These are phyloP conservation scores for Vireo griseus DNA, from an alignment of 2,797 vertebrate species.

Conservation along the genomic window DNA sequence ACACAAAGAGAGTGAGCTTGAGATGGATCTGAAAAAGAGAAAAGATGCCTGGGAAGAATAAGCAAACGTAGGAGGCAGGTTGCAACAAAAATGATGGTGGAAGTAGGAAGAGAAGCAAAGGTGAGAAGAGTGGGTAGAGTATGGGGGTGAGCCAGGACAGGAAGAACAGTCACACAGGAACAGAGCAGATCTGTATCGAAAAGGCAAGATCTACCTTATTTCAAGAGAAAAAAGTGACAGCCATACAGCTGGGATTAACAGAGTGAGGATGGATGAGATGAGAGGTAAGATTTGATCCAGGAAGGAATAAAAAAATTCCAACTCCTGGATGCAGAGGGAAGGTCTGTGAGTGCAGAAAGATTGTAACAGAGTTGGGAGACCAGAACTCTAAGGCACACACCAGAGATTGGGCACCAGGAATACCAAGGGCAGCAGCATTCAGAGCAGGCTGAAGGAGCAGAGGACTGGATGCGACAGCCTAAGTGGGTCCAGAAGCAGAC, in stretches of 20 bases:
- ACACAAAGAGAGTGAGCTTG: neutral
- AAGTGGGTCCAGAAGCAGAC: neutral
- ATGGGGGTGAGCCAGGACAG: neutral
- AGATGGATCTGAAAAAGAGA: neutral
- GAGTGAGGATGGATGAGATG: neutral
- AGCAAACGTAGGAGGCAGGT: neutral
- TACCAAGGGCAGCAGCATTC: neutral
- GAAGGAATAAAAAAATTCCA: neutral
- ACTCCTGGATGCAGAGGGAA: neutral
- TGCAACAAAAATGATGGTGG: neutral
- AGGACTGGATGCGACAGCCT: neutral
- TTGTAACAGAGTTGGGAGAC: neutral
- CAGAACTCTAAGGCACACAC: neutral
- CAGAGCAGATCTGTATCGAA: neutral
- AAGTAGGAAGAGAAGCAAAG: constrained; percentile 14
- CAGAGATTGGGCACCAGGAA: neutral
- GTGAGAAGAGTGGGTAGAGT: constrained; percentile 3
- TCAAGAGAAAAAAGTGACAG: neutral
- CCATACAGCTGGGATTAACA: neutral
- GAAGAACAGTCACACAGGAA: neutral
- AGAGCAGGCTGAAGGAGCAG: neutral
- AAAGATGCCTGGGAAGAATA: neutral
- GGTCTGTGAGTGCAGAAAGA: neutral
- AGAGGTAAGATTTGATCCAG: neutral
- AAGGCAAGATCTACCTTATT: neutral